Base-by-base conservation (phyloP, 2,113 vertebrate species). In the Ramphastos sulfuratus region DNA sequence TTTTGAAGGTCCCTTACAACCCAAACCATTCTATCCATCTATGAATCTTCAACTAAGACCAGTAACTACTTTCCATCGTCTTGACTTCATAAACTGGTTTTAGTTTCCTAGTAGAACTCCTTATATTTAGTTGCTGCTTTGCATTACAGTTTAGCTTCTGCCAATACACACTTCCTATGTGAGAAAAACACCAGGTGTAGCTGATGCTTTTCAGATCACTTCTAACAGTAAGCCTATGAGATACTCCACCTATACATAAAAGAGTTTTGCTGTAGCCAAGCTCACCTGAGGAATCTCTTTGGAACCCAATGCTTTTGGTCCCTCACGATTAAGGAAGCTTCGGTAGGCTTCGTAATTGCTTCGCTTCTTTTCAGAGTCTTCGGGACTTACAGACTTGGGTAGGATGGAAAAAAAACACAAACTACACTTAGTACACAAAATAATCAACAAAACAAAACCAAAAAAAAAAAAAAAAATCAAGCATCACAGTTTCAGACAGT, bases 261-360 rank as follows among this genome's bases (percentile, higher is more conserved):
- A 64, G 58, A 65, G 67, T 42, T 66, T 25, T 67, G 15, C 52
- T 54, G 60, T 1, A 76, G 65, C 28, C 79, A 80, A 24, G 44
- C 84, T 96, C 80, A 99, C 99, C 97, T 97, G 97, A 6, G 99
- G 99, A 66, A 99, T 98, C 92, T 99, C 98, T 96, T 99, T 99
- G 82, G 99, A 99, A 37, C 99, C 99, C 89, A 99, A 98, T 1
- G 99, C 99, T 94, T 98, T 98, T 1, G 99, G 99, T 59, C 99
- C 99, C 79, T 99, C 99, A 27, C 99, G 97, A 97, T 99, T 99
- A 15, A 99, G 98, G 95, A 95, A 99, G 97, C 98, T 99, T 80
- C 98, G 98, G 93, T 97, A 99, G 12, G 99, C 98, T 59, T 98
- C 96, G 16, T 98, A 97, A 96, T 99, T 99, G 69, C 9, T 94